Evolutionary conservation across 2,888 invertebrate genomes (phyloP).

Genomic region (Aporophyla nigra): DNA sequence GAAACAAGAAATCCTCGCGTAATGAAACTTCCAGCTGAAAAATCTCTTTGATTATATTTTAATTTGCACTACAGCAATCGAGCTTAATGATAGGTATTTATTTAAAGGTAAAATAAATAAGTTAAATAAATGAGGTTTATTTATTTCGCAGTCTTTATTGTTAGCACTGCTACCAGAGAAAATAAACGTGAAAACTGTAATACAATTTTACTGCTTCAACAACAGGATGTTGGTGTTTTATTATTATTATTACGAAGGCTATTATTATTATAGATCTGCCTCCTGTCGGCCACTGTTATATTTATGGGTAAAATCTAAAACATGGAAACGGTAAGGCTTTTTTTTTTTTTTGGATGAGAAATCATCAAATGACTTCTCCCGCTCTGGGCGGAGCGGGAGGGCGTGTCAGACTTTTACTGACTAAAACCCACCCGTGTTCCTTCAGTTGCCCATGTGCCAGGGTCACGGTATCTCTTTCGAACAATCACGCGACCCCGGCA

Average conservation of each 20-base stretch:
- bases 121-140: constrained; percentile 25
- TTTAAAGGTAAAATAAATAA: constrained; percentile 19
- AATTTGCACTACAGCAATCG: constrained; percentile 21
- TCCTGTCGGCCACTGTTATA: neutral
- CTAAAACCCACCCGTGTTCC: no score
- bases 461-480: no score
- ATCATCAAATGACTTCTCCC: no score
- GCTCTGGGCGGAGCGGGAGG: no score
- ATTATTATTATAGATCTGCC: constrained; percentile 10
- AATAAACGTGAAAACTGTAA: constrained; percentile 35
- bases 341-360: no score
- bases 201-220: constrained; percentile 27
- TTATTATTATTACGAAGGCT: constrained; percentile 18
- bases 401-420: no score
- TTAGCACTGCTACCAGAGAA: constrained; percentile 8
- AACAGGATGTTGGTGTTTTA: constrained; percentile 11
- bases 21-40: constrained; percentile 18
- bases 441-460: no score
- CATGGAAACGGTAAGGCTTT: neutral
- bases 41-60: constrained; percentile 33
- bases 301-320: neutral
- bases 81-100: constrained; percentile 30
- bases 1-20: neutral
- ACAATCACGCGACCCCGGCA: no score
- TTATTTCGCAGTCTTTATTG: constrained; percentile 33